Conservation (phyloP, 2,888 invertebrate species). For the Hipparchia semele region DNA sequence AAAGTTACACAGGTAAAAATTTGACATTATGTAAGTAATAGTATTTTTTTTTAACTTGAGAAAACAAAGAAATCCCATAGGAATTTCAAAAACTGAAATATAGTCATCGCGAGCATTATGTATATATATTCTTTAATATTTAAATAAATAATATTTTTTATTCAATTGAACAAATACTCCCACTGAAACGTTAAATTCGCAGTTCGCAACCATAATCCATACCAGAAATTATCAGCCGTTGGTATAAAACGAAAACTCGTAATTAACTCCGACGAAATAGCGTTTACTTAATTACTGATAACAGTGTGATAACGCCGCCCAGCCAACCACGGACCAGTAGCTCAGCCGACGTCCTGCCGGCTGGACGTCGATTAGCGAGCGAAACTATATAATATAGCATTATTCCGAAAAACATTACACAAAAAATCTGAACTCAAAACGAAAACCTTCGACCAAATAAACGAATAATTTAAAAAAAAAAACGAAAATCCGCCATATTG, state of each 20-base stretch:
- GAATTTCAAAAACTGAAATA: too few relatives aligned
- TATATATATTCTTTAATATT: too few relatives aligned
- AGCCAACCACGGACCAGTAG: slow-evolving; percentile 61
- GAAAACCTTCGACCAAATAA: slow-evolving; percentile 7
- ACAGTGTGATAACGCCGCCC: slow-evolving; percentile 58
- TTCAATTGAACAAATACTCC: neutral
- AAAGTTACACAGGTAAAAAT: too few relatives aligned
- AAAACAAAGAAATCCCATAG: too few relatives aligned
- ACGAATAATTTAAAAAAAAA: slow-evolving; percentile 40
- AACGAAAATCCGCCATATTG: slow-evolving; percentile 54
- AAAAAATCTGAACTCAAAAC: slow-evolving; percentile 5
- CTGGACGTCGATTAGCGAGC: slow-evolving; percentile 60
- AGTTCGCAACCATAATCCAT: neutral
- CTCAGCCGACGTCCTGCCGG: slow-evolving; percentile 63
- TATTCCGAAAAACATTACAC: neutral
- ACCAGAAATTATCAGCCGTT: slow-evolving; percentile 30
- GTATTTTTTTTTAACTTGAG: too few relatives aligned
- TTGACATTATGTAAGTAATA: too few relatives aligned
- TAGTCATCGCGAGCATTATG: too few relatives aligned
- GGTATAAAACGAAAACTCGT: slow-evolving; percentile 31
- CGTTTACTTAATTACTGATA: slow-evolving; percentile 54
- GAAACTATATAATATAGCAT: slow-evolving; percentile 4
- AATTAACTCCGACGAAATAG: slow-evolving; percentile 49
- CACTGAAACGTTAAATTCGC: neutral
- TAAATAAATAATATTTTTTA: too few relatives aligned